Base-by-base conservation (phyloP, 2,113 vertebrate genomes). In the Hippocampus zosterae region DNA sequence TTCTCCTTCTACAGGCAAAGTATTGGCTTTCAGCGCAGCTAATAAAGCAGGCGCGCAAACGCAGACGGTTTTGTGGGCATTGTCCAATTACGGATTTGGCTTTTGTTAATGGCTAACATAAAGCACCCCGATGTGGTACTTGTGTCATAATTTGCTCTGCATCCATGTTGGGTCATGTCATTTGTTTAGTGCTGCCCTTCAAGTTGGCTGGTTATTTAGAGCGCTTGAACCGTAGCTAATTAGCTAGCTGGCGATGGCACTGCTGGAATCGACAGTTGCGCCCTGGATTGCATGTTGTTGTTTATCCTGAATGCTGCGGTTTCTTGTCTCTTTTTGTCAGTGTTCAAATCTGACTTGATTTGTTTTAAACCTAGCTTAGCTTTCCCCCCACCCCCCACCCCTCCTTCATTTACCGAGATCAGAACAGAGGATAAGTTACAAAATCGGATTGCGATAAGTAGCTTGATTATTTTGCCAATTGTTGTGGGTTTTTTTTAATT, bases 391-490 rank as follows among this genome's bases (percentile, higher is more conserved):
- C 63, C 64, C 25, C 25, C 25, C 25, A 60, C 64, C 25, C 25
- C 25, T 2, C 25, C 2, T 70, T 67, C 33, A 61, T 84, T 79
- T 83, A 25, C 66, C 55, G 40, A 70, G 77, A 85, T 86, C 71
- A 74, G 82, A 83, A 84, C 53, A 6, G 70, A 68, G 73, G 84
- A 86, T 90, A 85, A 88, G 87, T 84, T 90, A 82, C 84, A 64
- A 81, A 88, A 88, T 88, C 80, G 78, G 87, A 88, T 91, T 90
- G 82, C 75, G 70, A 78, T 91, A 89, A 91, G 86, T 73, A 88
- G 85, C 87, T 88, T 87, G 88, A 87, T 88, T 90, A 85, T 91
- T 90, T 87, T 82, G 76, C 73, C 81, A 86, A 80, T 88, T 27
- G 25, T 27, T 27, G n/a, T 27, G 2, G 1, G 1, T 27, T 27